Conservation (phyloP, 92 coral and sea anemone species). For the Epizoanthus illoricatus region DNA sequence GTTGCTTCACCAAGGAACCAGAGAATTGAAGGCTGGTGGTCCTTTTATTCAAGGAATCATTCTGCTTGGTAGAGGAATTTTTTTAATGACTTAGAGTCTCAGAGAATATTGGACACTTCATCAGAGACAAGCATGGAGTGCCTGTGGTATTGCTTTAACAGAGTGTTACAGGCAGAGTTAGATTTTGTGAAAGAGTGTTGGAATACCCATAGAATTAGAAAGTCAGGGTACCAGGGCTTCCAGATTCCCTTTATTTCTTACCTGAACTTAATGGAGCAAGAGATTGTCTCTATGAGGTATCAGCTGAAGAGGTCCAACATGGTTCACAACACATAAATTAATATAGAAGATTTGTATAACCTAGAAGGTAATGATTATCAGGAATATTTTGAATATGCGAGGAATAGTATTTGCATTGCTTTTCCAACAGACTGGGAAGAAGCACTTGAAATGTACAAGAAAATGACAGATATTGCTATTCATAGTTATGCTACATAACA, state of each 20-base stretch:
- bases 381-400: too few species aligned
- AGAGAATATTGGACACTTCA: conserved; percentile 44
- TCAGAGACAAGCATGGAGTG: conserved; percentile 47
- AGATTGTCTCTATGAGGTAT: too few species aligned
- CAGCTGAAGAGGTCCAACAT: too few species aligned
- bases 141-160: conserved; percentile 47
- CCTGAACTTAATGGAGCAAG: conserved; percentile 52
- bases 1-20: conserved; percentile 60
- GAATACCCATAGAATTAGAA: conserved; percentile 53
- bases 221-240: conserved; percentile 49
- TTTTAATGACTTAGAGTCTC: conserved; percentile 32
- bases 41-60: conserved; percentile 33
- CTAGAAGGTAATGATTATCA: too few species aligned
- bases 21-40: conserved; percentile 57
- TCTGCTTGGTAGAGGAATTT: conserved; percentile 7
- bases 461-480: conserved; percentile 32
- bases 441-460: neutral
- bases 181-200: conserved; percentile 52
- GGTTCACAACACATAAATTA: too few species aligned
- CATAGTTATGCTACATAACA: conserved; percentile 32
- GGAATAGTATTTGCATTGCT: too few species aligned
- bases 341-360: too few species aligned
- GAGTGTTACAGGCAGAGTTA: conserved; percentile 37
- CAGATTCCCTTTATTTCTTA: conserved; percentile 50
- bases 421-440: too few species aligned